Evolutionary conservation across 2,888 invertebrate species (phyloP).

Genomic region (Lampropteryx suffumata): DNA sequence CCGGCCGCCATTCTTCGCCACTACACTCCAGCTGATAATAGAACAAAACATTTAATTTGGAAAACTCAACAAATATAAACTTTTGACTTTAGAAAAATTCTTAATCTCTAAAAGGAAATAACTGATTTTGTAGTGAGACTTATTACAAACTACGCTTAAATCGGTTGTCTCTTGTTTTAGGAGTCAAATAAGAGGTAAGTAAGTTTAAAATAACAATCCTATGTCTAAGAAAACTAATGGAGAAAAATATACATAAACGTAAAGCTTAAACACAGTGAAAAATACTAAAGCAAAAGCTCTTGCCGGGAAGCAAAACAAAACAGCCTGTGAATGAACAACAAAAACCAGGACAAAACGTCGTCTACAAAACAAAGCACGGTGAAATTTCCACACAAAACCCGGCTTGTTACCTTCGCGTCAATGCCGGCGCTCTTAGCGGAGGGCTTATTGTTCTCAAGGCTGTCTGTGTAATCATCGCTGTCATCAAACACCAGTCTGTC

Average conservation of each 20-base stretch:
- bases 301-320: slow-evolving; percentile 42
- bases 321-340: slow-evolving; percentile 45
- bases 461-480: slow-evolving; percentile 89
- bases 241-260: slow-evolving; percentile 31
- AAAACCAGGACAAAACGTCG: slow-evolving; percentile 44
- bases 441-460: slow-evolving; percentile 85
- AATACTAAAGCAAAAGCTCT: slow-evolving; percentile 46
- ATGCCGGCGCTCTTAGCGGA: slow-evolving; percentile 76
- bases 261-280: slow-evolving; percentile 33
- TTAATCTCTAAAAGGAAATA: no score
- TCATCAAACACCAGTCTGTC: slow-evolving; percentile 86
- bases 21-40: slow-evolving; percentile 68
- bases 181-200: no score
- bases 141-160: no score
- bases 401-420: slow-evolving; percentile 73
- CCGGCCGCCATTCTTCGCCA: slow-evolving; percentile 74
- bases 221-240: no score
- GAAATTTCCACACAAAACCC: slow-evolving; percentile 41
- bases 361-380: slow-evolving; percentile 44
- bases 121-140: no score
- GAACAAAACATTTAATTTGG: not conserved
- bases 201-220: no score
- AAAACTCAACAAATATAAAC: no score
- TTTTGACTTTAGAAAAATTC: no score
- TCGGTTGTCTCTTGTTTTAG: no score